Evolutionary conservation across 2,888 invertebrate genomes (phyloP).

Genomic region (Drosophila atroscutellata): DNA sequence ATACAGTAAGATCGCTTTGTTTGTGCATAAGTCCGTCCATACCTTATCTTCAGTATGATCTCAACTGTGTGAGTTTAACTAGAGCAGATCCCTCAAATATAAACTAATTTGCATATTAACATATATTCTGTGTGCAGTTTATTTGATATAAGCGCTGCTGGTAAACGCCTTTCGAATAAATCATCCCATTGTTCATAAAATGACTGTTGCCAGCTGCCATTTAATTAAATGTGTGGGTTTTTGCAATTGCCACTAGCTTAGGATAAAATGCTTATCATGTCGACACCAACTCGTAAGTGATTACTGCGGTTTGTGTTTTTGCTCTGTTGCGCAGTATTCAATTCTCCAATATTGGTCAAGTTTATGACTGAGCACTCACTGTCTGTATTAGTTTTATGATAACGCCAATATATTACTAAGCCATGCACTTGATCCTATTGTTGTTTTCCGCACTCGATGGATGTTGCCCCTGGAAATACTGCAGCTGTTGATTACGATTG

Average conservation of each 20-base stretch:
- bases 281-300: conserved; percentile 14
- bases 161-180: neutral
- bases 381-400: conserved; percentile 32
- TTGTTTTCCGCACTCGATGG: conserved; percentile 31
- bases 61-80: neutral
- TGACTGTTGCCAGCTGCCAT: conserved; percentile 12
- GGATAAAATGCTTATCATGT: conserved; percentile 32
- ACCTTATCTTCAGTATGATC: neutral
- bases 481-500: conserved; percentile 10
- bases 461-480: conserved; percentile 26
- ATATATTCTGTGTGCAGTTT: conserved; percentile 10
- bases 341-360: conserved; percentile 66
- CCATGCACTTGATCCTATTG: conserved; percentile 36
- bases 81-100: neutral
- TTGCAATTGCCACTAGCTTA: conserved; percentile 11
- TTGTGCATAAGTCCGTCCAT: neutral
- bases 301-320: neutral
- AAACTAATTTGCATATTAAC: neutral
- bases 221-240: conserved; percentile 14
- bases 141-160: conserved; percentile 1
- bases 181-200: conserved; percentile 1
- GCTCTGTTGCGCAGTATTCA: conserved; percentile 10
- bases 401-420: conserved; percentile 27
- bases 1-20: conserved; percentile 1
- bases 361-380: conserved; percentile 35